These are phyloP conservation scores for Pteronotus mesoamericanus DNA, from an alignment of 2,797 vertebrate species.

Conservation along the genomic window DNA sequence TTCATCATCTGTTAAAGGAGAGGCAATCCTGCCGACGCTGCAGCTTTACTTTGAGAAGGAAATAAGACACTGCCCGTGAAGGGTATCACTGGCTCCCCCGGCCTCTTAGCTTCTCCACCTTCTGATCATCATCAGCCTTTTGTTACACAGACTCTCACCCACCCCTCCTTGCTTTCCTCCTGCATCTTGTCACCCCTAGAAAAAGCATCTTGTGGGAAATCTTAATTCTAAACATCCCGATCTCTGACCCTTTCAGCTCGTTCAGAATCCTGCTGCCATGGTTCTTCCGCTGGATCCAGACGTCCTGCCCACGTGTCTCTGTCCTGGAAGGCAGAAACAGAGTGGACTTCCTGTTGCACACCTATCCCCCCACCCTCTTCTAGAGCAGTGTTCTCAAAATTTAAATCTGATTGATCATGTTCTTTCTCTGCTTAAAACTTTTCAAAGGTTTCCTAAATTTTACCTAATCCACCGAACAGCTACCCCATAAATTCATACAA, in stretches of 20 bases:
- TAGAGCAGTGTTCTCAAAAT: background rate
- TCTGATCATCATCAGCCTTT: background rate
- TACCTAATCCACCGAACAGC: background rate
- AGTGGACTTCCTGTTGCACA: background rate
- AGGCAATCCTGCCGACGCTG: fast-evolving
- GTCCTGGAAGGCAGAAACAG: background rate
- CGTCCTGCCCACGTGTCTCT: background rate
- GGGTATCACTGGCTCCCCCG: background rate
- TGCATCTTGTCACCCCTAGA: background rate
- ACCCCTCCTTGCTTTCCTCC: fast-evolving
- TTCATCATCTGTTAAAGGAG: background rate
- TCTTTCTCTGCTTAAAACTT: background rate
- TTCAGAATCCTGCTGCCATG: background rate
- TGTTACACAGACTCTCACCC: background rate
- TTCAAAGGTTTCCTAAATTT: background rate
- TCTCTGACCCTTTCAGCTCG: background rate
- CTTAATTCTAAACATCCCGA: background rate
- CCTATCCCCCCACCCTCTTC: background rate
- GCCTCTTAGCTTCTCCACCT: background rate
- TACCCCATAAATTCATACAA: background rate
- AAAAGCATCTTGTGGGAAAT: background rate
- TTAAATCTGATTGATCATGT: background rate
- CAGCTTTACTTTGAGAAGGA: background rate
- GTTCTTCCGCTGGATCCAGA: background rate
- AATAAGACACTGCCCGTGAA: background rate